Conservation (phyloP, 2,888 invertebrate genomes). For the Ophion ventricosus region DNA sequence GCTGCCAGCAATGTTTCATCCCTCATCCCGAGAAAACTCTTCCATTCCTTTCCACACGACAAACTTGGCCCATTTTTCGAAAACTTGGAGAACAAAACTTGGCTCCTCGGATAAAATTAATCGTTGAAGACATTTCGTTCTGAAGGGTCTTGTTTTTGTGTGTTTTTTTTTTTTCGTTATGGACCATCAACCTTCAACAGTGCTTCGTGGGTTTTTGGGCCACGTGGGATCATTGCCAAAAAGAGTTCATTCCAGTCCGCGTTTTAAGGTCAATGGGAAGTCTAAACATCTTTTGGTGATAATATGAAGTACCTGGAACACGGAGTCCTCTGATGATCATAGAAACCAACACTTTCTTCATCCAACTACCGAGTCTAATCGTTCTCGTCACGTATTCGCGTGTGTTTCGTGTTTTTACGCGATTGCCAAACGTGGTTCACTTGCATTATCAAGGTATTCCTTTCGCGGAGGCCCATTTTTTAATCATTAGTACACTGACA, state of each 20-base stretch:
- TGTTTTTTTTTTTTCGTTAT: background rate
- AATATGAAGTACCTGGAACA: conserved; percentile 10
- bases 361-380: conserved; percentile 18
- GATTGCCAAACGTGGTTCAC: background rate
- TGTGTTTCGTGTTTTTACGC: background rate
- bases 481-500: no score
- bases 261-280: background rate
- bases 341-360: conserved; percentile 29
- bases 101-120: background rate
- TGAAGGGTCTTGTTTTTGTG: background rate
- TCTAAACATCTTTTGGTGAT: background rate
- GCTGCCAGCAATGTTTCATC: conserved; percentile 46
- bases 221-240: conserved; percentile 62
- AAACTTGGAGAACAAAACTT: background rate
- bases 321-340: conserved; percentile 11
- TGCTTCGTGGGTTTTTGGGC: background rate
- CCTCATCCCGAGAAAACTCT: background rate
- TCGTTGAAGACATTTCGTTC: background rate
- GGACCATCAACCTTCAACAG: background rate
- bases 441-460: background rate
- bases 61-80: conserved; percentile 1
- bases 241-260: conserved; percentile 27
- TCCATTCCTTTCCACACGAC: background rate
- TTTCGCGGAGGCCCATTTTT: no score
- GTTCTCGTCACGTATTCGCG: conserved; percentile 1